Percentiles rank a stretch among this genome's conserved stretches.
These are phyloP conservation scores for Spinibarbus caldwelli DNA, from an alignment of 2,797 vertebrate genomes.

Conservation along the genomic window DNA sequence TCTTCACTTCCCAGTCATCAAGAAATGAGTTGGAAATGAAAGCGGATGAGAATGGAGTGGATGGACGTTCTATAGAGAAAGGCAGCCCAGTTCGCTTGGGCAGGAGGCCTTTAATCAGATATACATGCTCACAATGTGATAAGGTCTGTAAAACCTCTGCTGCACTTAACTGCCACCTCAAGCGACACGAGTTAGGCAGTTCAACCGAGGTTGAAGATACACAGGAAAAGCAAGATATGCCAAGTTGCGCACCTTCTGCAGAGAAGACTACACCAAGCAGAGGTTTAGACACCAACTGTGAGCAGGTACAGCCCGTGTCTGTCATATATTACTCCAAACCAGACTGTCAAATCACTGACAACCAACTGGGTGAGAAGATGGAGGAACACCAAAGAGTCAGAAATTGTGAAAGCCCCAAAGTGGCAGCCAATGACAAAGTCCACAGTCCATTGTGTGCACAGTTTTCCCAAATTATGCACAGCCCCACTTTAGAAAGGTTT, in stretches of 20 bases:
- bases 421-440: conserved; percentile 59
- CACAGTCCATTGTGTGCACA: conserved; percentile 62
- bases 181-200: conserved; percentile 83
- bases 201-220: conserved; percentile 72
- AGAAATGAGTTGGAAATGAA: conserved; percentile 66
- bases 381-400: conserved; percentile 63
- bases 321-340: conserved; percentile 79
- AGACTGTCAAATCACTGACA: conserved; percentile 64
- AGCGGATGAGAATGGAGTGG: conserved; percentile 58
- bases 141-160: conserved; percentile 92
- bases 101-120: conserved; percentile 82
- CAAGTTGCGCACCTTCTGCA: conserved; percentile 52
- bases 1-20: conserved; percentile 47
- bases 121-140: conserved; percentile 85
- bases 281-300: conserved; percentile 64
- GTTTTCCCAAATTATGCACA: conserved; percentile 62
- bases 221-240: conserved; percentile 54
- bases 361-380: conserved; percentile 57
- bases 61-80: conserved; percentile 71
- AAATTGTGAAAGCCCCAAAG: conserved; percentile 59
- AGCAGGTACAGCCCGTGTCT: conserved; percentile 74
- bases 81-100: conserved; percentile 75
- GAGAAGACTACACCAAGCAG: conserved; percentile 62
- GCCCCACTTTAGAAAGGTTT: conserved; percentile 64
- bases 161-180: conserved; percentile 86